These are phyloP conservation scores for Mugil cephalus DNA, from an alignment of 2,113 vertebrate species.

Conservation along the genomic window DNA sequence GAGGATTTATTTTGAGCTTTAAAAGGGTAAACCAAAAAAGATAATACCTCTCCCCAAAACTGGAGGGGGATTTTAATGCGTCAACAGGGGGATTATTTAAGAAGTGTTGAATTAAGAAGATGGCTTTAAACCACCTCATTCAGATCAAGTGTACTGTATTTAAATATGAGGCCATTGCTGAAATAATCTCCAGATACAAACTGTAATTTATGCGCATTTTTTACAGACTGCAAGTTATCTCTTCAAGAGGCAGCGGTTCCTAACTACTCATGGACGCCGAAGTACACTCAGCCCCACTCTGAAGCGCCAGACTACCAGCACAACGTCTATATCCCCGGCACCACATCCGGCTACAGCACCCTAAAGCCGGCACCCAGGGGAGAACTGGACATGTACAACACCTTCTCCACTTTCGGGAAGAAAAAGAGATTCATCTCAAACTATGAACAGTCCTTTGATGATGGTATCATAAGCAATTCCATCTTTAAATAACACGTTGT, in stretches of 20 bases:
- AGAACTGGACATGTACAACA: constrained; percentile 87
- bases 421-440: constrained; percentile 87
- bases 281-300: constrained; percentile 80
- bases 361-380: constrained; percentile 82
- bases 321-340: constrained; percentile 91
- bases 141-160: constrained; percentile 47
- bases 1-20: constrained; percentile 51
- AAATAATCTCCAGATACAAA: constrained; percentile 49
- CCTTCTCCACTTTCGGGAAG: constrained; percentile 93
- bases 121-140: constrained; percentile 52
- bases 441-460: constrained; percentile 80
- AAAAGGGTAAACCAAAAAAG: constrained; percentile 53
- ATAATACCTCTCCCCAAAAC: constrained; percentile 50
- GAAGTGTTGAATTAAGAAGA: constrained; percentile 48
- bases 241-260: constrained; percentile 69
- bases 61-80: constrained; percentile 42
- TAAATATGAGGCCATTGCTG: constrained; percentile 49
- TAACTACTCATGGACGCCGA: constrained; percentile 85
- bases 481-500: constrained; percentile 68
- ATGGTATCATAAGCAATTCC: constrained; percentile 83
- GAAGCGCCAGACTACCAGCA: constrained; percentile 88
- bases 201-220: constrained; percentile 53
- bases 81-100: constrained; percentile 59
- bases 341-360: constrained; percentile 82
- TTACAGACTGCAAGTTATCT: constrained; percentile 86